Base-by-base conservation (phyloP, 2,888 invertebrate genomes). In the Ganaspis brasiliensis region DNA sequence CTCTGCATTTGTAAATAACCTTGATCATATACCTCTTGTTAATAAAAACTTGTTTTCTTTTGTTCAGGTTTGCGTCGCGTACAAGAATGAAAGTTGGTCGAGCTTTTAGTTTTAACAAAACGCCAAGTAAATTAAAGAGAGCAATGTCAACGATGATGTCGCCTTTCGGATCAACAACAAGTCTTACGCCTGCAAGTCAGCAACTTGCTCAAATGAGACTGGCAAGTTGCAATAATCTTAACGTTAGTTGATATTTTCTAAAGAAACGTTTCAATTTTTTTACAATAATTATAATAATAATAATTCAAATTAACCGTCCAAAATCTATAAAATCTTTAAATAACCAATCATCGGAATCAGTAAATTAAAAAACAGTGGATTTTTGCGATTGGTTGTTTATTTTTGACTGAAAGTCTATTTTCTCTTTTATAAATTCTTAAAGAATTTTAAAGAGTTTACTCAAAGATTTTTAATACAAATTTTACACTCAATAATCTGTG, bases 141-240 rank as follows among this genome's bases (percentile, higher is more conserved):
- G 98, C 98, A 37, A 96, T 98, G 92, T 98, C 98, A 21, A 97
- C 97, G 57, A 97, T 98, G 96, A 97, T 98, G 94, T 96, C 96
- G 79, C 97, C 98, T 12, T 97, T 97, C 92, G 97, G 96, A 85
- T 96, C 96, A 90, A 95, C 96, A 72, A 95, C 96, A 83, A 96
- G 96, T 88, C 93, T 97, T 82, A 96, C 96, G 82, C 96, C 97
- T 49, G 95, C 96, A 80, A 95, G 96, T 82, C 90, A 90, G 75
- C 96, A 97, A 92, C 93, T 97, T 86, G 96, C 96, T 61, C 96
- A 97, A 92, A 96, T 97, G 96, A 93, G 95, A 88, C 93, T 97
- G 87, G 96, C 96, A 86, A 96, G 96, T 92, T 97, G 96, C 91
- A 96, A 95, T 90, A 97, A 97, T 89, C 96, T 97, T 87, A 96